phyloP scores from a whole-genome alignment of 37 sponge, comb jelly and placozoan genomes.

The Theonella swinhoei region DNA sequence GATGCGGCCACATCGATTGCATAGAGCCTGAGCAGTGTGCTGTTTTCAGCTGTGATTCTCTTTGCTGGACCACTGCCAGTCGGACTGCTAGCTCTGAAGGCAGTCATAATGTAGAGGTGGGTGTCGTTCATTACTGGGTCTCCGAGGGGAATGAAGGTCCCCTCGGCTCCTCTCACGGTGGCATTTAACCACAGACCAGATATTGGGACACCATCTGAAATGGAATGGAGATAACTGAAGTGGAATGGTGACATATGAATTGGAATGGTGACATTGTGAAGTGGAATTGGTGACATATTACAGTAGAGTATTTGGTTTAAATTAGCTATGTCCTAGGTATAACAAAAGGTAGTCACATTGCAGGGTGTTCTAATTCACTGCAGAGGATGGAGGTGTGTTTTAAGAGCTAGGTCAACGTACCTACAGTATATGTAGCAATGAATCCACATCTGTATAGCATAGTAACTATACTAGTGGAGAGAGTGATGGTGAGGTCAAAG shows the following conservation, averaged over 20 bases:
- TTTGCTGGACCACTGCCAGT: no score
- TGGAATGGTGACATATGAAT: no score
- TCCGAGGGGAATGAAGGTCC: slow-evolving; percentile 10
- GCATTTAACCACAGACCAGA: background rate
- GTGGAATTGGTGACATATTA: no score
- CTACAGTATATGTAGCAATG: background rate
- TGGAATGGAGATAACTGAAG: background rate
- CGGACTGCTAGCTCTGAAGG: slow-evolving; percentile 7
- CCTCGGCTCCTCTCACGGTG: background rate
- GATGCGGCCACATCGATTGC: background rate
- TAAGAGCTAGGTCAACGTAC: no score
- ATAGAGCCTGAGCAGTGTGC: background rate
- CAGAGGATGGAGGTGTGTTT: no score
- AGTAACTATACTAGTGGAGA: background rate
- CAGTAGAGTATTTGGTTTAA: no score
- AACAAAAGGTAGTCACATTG: no score
- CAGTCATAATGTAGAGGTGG: background rate
- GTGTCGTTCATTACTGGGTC: background rate
- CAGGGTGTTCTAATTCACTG: no score
- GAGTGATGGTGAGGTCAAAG: slow-evolving; percentile 1
- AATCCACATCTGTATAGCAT: slow-evolving; percentile 10
- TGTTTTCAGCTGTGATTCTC: background rate
- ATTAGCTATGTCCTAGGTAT: no score
- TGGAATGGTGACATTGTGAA: no score
- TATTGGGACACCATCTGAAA: slow-evolving; percentile 8